Conservation (phyloP, 2,797 vertebrate genomes). For the Garrulus glandarius region DNA sequence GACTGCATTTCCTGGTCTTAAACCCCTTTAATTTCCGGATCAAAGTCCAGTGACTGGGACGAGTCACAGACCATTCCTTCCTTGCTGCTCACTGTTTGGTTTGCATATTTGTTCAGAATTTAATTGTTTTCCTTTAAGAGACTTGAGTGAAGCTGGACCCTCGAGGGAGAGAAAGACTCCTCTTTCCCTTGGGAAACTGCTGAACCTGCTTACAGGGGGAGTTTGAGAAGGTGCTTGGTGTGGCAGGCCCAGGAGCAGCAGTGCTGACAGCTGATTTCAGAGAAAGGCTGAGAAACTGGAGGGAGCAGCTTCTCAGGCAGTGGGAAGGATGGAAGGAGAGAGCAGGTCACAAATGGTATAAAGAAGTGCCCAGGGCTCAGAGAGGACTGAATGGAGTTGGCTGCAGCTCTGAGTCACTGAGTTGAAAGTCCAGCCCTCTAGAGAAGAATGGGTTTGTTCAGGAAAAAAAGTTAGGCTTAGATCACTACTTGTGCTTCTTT, state of each 20-base stretch:
- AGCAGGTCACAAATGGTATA: background rate
- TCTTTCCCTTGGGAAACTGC: background rate
- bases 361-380: background rate
- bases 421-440: background rate
- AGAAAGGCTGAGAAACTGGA: background rate
- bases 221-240: background rate
- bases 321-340: background rate
- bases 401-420: background rate
- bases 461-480: background rate
- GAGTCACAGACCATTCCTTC: background rate
- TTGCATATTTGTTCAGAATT: background rate
- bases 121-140: background rate
- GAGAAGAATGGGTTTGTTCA: background rate
- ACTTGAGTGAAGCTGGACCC: background rate
- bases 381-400: background rate
- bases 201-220: background rate
- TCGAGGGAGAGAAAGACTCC: background rate
- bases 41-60: background rate
- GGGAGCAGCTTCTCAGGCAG: background rate
- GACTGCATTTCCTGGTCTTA: background rate
- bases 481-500: background rate
- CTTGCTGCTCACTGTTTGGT: background rate
- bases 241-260: background rate
- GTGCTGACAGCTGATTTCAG: background rate
- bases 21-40: background rate